Base-by-base conservation (phyloP, 2,888 invertebrate genomes). In the Ophion ventricosus region DNA sequence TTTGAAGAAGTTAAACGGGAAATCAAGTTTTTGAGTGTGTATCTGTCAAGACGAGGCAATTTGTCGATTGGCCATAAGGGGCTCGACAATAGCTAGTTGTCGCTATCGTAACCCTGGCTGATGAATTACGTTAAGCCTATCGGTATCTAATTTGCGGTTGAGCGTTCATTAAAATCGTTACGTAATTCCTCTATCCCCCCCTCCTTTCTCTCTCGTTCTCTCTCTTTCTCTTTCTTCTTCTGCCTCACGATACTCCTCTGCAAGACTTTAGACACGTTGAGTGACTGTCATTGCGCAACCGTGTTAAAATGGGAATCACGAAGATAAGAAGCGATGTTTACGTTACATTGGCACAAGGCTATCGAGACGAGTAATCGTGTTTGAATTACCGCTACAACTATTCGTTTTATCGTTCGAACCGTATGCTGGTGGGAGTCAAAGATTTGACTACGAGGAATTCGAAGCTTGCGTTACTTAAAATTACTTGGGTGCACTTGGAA, bases 101-200 rank as follows among this genome's bases (percentile, higher is more conserved):
- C n/a, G 10, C n/a, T 67, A 43, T 26, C 43, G 61, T 20, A 64
- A 56, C 43, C 70, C 25, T 35, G 26, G 72, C 66, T 14, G 25
- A 70, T 25, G 63, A 26, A 73, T 78, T 64, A 69, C 20, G 43
- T n/a, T 35, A 69, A 77, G 20, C 14, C 49, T 63, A 67, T 29
- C 54, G 67, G 63, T 54, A 63, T 72, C 25, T 57, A 77, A 74
- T 70, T 77, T 69, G 57, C 20, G 80, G 73, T 77, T 80, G 77
- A 49, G 56, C 73, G 63, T 74, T 80, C 73, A 80, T 84, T 77
- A 84, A 76, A 57, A 29, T 61, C 54, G 63, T 84, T 77, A 74
- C 57, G 72, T 72, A 77, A 84, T 73, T 70, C 8, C 23, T 26
- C 73, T 17, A 25, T 43, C 40, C 3, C 25, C 40, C 14, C 11